phyloP scores from a whole-genome alignment of 2,113 vertebrate genomes.

The Oreochromis aureus region DNA sequence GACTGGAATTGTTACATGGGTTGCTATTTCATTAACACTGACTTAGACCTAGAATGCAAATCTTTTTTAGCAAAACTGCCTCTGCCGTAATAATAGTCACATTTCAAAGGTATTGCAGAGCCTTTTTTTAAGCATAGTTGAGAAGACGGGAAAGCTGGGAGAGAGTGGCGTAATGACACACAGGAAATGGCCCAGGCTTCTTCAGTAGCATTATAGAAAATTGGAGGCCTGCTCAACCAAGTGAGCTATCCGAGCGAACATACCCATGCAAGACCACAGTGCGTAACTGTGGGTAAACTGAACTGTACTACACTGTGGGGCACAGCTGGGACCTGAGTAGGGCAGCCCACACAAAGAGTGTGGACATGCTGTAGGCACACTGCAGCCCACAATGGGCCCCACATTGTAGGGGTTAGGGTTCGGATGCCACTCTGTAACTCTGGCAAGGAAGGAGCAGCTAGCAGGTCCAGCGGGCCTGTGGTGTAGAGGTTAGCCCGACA shows the following conservation, averaged over 20 bases:
- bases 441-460: not conserved
- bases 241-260: not conserved
- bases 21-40: not conserved
- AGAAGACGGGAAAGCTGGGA: not conserved
- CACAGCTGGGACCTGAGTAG: not conserved
- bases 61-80: not conserved
- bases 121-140: not conserved
- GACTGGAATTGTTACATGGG: not conserved
- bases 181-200: not conserved
- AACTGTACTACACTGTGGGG: not conserved
- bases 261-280: not conserved
- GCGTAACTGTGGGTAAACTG: not conserved
- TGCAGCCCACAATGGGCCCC: not conserved
- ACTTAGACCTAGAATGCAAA: not conserved
- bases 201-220: not conserved
- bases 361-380: not conserved
- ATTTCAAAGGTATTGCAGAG: not conserved
- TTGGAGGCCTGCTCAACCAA: not conserved
- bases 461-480: not conserved
- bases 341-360: not conserved
- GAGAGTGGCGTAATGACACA: not conserved
- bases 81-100: not conserved
- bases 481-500: not conserved
- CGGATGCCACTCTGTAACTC: not conserved
- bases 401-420: not conserved